Evolutionary conservation across 2,113 vertebrate genomes (phyloP), one percentile per base, ranked within the genome.

Genomic region (Sakesphorus luctuosus): DNA sequence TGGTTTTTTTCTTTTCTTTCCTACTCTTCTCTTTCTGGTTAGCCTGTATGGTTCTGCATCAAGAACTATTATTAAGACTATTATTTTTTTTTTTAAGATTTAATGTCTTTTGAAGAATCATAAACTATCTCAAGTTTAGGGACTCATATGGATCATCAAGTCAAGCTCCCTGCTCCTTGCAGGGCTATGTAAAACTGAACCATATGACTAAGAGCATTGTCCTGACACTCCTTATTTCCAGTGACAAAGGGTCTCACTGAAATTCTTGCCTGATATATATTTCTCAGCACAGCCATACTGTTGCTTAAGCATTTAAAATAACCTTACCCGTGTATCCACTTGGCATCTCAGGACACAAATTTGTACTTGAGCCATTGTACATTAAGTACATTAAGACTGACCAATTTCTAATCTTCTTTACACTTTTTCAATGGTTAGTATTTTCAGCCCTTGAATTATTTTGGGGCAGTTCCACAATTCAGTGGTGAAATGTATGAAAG

Each of bases 161-260:
- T 18, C 35, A 19, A 80, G 17, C 7, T 13, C 33, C 18, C 24
- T 65, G 35, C 28, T 73, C 4, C 35, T 81, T 6, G 0, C 20
- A 90, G n/a, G 18, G n/a, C 33, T 65, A 12, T 20, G 8, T 43
- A 61, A 82, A 90, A 65, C 1, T 38, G 40, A 87, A 46, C 15
- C 1, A 5, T 31, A 35, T 23, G 4, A 40, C 16, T 25, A 25
- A 78, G 18, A 56, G 3, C 5, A 7, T 35, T 52, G 13, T 53
- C 11, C 20, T 47, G 26, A n/a, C 0, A 4, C 14, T 56, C 10
- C 46, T 62, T 62, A 8, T 28, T 20, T 35, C 0, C 1, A 63
- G 3, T 15, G 13, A 55, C 25, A 90, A 80, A 55, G n/a, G 5
- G 2, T 77, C 3, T 68, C 7, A 55, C 35, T 35, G 24, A 81